A percentile compares a stretch with the other conserved stretches of the same genome.
phyloP scores from a whole-genome alignment of 1,140 invertebrate species.

The Monochamus saltuarius region DNA sequence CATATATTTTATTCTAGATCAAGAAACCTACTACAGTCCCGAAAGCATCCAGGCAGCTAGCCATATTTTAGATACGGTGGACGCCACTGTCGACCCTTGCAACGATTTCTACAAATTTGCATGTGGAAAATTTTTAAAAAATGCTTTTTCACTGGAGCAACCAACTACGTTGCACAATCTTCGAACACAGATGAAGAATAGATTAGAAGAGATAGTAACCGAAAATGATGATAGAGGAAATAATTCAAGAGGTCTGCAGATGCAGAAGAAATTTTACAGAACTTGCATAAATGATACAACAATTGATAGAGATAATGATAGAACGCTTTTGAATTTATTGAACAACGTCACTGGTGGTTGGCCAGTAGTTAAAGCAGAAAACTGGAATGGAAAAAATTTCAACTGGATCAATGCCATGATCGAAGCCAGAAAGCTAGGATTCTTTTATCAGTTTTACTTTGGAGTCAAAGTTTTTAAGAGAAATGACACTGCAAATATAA shows the following conservation, averaged over 20 bases:
- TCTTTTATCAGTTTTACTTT: conserved; percentile 68
- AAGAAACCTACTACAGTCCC: conserved; percentile 13
- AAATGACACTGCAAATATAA: background rate
- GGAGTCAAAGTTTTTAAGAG: conserved; percentile 72
- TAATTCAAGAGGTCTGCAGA: conserved; percentile 42
- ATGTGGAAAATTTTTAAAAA: conserved; percentile 60
- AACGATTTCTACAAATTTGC: conserved; percentile 80
- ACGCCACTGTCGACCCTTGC: conserved; percentile 66
- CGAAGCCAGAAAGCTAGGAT: conserved; percentile 72
- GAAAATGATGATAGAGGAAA: conserved; percentile 11
- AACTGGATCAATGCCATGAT: conserved; percentile 78
- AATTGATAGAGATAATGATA: conserved; percentile 69
- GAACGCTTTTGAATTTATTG: conserved; percentile 68
- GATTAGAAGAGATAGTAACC: conserved; percentile 27
- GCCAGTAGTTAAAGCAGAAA: conserved; percentile 76
- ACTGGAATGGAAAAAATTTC: conserved; percentile 65
- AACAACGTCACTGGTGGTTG: conserved; percentile 75
- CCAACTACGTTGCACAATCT: conserved; percentile 15
- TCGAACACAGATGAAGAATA: conserved; percentile 11
- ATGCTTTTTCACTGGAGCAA: conserved; percentile 11
- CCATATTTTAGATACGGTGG: conserved; percentile 57
- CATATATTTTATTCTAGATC: conserved; percentile 8
- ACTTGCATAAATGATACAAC: conserved; percentile 78
- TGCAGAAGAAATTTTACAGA: conserved; percentile 74
- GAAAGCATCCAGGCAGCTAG: conserved; percentile 51